phyloP scores from a whole-genome alignment of 2,797 vertebrate genomes.

The Myripristis jacobus region DNA sequence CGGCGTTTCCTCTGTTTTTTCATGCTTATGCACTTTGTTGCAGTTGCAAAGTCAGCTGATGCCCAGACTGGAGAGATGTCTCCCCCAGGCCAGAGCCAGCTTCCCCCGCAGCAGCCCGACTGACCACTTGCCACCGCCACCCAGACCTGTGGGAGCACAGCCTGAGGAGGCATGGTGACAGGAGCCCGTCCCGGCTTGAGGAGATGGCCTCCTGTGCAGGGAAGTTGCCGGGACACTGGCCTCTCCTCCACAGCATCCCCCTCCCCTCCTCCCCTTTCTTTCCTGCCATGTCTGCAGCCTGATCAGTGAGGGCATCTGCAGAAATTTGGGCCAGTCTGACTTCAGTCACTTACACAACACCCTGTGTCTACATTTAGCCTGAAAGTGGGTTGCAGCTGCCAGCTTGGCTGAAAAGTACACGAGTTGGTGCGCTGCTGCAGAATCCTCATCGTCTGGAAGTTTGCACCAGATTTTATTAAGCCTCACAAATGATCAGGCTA shows the following conservation, averaged over 20 bases:
- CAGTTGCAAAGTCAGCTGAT: conserved; percentile 27
- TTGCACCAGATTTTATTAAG: conserved; percentile 8
- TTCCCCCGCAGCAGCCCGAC: neutral
- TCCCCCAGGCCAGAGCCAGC: neutral
- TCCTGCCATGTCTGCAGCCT: conserved; percentile 42
- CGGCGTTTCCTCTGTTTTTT: neutral
- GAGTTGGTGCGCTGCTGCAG: neutral
- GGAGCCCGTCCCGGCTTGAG: conserved; percentile 51
- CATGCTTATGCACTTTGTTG: neutral
- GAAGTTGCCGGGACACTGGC: conserved; percentile 35
- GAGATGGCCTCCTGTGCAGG: conserved; percentile 24
- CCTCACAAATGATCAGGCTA: conserved; percentile 7
- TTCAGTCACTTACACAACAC: neutral
- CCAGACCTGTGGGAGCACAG: conserved; percentile 33
- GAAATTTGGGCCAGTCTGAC: conserved; percentile 7
- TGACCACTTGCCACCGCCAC: neutral
- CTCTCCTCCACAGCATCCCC: conserved; percentile 22
- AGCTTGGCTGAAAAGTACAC: neutral
- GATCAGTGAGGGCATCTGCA: conserved; percentile 36
- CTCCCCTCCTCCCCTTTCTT: neutral
- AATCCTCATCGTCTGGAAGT: conserved; percentile 8
- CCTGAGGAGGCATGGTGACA: conserved; percentile 19
- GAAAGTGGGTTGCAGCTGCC: neutral
- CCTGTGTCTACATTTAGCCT: conserved; percentile 29
- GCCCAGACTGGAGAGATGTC: conserved; percentile 11